These are phyloP conservation scores for Dendrolimus punctatus DNA, from an alignment of 1,140 invertebrate genomes.

Conservation along the genomic window DNA sequence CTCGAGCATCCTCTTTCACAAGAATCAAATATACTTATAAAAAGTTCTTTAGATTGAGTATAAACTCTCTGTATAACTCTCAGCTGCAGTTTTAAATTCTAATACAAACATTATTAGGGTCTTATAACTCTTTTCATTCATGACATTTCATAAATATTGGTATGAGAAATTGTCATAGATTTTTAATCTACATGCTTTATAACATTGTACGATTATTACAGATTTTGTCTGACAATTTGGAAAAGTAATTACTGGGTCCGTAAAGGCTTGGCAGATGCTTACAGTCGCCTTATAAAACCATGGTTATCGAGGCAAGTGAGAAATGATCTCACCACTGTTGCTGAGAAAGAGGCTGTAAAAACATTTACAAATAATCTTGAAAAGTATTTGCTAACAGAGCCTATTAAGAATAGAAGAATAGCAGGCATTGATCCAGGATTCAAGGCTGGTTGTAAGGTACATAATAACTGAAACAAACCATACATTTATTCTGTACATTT, in stretches of 20 bases:
- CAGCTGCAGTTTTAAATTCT: no score
- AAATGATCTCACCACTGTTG: conserved; percentile 80
- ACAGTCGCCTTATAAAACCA: conserved; percentile 75
- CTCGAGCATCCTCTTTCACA: no score
- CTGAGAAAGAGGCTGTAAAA: conserved; percentile 85
- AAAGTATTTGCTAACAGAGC: conserved; percentile 83
- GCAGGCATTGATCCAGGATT: conserved; percentile 92
- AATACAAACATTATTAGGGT: no score
- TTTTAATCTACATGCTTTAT: neutral
- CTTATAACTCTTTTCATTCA: no score
- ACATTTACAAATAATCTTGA: conserved; percentile 90
- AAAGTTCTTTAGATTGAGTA: no score
- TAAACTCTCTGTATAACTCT: no score
- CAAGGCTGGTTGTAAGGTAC: conserved; percentile 88
- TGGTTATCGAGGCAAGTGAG: conserved; percentile 78
- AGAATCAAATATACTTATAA: no score
- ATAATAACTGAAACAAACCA: conserved; percentile 7
- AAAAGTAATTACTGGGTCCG: conserved; percentile 50
- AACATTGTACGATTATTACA: conserved; percentile 16
- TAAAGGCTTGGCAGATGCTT: conserved; percentile 67
- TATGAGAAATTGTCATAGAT: neutral
- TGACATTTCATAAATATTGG: no score
- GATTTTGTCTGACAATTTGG: conserved; percentile 62
- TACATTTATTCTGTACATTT: neutral
- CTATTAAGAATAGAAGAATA: conserved; percentile 85